phyloP scores from a whole-genome alignment of 1,140 invertebrate genomes.

The Bactericera cockerelli region DNA sequence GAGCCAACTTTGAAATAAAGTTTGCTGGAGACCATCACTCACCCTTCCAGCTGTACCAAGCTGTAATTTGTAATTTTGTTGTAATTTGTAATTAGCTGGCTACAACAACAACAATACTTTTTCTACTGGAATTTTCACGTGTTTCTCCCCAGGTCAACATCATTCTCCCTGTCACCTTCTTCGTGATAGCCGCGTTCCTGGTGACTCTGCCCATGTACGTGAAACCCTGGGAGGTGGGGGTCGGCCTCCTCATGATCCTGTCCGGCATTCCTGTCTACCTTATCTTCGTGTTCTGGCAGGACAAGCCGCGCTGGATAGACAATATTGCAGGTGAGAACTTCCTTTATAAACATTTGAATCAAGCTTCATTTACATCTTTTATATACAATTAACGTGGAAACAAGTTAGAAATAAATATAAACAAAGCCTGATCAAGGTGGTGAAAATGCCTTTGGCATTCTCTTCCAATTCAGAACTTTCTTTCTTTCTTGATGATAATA shows the following conservation, averaged over 20 bases:
- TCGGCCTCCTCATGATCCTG: conserved; percentile 66
- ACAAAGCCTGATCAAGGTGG: too few relatives aligned
- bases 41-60: too few relatives aligned
- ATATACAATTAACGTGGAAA: too few relatives aligned
- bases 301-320: conserved; percentile 43
- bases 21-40: too few relatives aligned
- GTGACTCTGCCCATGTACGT: conserved; percentile 65
- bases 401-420: too few relatives aligned
- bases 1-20: too few relatives aligned
- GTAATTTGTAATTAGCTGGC: too few relatives aligned
- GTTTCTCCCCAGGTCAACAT: conserved; percentile 42
- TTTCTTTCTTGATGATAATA: neutral
- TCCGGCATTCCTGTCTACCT: conserved; percentile 85
- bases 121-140: too few relatives aligned
- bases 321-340: conserved; percentile 23
- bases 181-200: conserved; percentile 66
- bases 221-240: conserved; percentile 60
- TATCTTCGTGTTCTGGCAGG: conserved; percentile 70
- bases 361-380: too few relatives aligned
- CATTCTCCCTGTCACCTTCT: conserved; percentile 66
- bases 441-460: neutral
- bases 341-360: too few relatives aligned
- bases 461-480: neutral
- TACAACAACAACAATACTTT: too few relatives aligned
- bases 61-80: too few relatives aligned